Evolutionary conservation across 2,113 vertebrate species (phyloP).

Genomic region (Strigops habroptila): DNA sequence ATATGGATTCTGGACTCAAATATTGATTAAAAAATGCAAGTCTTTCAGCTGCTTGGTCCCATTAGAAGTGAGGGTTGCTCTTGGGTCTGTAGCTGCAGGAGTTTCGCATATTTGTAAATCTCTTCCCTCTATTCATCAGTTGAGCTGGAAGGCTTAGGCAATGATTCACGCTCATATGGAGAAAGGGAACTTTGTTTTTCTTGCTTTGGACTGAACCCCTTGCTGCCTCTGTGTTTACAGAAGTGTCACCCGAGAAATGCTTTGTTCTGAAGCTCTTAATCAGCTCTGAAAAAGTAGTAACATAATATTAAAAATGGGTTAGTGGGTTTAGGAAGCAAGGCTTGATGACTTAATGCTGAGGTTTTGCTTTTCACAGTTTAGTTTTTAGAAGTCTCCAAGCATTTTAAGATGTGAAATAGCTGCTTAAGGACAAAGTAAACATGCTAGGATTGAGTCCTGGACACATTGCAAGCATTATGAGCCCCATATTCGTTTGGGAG

Average conservation of each 20-base stretch:
- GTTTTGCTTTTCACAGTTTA: not conserved
- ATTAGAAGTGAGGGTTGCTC: not conserved
- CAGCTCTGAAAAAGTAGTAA: not conserved
- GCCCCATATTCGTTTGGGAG: not conserved
- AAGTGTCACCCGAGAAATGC: not conserved
- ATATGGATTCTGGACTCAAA: not conserved
- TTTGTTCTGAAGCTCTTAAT: not conserved
- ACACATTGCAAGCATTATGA: not conserved
- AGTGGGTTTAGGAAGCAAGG: not conserved
- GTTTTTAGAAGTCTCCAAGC: not conserved
- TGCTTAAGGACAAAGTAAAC: not conserved
- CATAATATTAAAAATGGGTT: not conserved
- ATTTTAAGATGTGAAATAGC: not conserved
- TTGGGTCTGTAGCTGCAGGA: not conserved
- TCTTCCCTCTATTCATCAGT: not conserved
- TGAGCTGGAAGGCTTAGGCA: not conserved
- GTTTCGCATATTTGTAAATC: not conserved
- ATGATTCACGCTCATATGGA: not conserved
- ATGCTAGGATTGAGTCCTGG: not conserved
- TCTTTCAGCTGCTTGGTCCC: not conserved
- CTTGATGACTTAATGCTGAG: not conserved
- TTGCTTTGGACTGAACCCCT: not conserved
- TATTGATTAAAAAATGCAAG: not conserved
- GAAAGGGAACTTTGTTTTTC: not conserved
- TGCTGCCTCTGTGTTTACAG: not conserved